A percentile compares a stretch with the other conserved stretches of the same genome.
Evolutionary conservation across 2,113 vertebrate genomes (phyloP).

Genomic region (Phrynosoma blainvillii): DNA sequence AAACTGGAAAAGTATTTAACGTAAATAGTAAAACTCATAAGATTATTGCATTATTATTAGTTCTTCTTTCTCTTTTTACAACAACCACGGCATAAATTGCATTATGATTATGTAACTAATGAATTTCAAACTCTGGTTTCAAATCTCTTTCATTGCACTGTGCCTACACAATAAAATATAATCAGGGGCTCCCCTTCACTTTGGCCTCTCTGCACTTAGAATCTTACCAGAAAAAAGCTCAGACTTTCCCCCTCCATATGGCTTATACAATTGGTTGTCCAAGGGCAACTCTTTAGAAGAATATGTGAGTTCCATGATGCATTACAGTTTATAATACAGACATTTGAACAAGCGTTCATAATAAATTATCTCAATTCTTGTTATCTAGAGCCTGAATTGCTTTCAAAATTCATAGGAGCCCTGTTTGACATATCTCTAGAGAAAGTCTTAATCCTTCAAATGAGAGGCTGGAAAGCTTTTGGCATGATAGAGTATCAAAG

Average conservation of each 20-base stretch:
- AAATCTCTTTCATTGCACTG: neutral
- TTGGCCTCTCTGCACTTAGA: neutral
- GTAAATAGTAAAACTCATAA: neutral
- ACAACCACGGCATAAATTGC: too few relatives aligned
- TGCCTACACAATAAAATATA: constrained; percentile 47
- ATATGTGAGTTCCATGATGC: constrained; percentile 44
- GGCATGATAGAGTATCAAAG: constrained; percentile 45
- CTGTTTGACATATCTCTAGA: constrained; percentile 44
- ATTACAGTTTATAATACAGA: constrained; percentile 44
- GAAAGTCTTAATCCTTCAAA: constrained; percentile 64
- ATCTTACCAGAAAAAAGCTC: neutral
- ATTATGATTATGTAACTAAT: too few relatives aligned
- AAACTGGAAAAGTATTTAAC: neutral
- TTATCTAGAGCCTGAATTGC: constrained; percentile 26
- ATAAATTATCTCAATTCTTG: constrained; percentile 53
- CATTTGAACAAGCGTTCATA: constrained; percentile 44
- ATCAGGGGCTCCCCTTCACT: neutral
- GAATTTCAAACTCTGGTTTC: neutral
- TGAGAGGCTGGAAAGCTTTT: constrained; percentile 56
- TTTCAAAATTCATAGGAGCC: constrained; percentile 55
- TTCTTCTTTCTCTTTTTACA: too few relatives aligned
- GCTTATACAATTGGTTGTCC: constrained; percentile 52
- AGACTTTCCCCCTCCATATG: neutral
- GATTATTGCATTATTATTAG: neutral
- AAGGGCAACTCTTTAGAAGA: constrained; percentile 53